These are phyloP conservation scores for Deroplatys truncata DNA, from an alignment of 2,888 invertebrate species.

Conservation along the genomic window DNA sequence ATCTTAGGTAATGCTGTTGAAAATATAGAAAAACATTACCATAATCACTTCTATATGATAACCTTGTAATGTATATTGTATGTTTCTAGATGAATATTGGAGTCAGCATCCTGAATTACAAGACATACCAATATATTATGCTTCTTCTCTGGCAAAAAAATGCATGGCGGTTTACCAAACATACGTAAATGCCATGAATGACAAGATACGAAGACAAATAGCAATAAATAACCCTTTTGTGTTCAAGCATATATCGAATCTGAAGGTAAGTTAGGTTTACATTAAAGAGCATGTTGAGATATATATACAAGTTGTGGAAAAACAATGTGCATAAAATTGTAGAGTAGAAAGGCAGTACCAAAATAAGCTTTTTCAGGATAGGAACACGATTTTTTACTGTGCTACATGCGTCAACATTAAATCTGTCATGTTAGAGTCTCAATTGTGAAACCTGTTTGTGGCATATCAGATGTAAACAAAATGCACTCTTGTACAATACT, in stretches of 20 bases:
- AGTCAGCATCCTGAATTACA: constrained; percentile 94
- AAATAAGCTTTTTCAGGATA: too few relatives aligned
- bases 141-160: constrained; percentile 97
- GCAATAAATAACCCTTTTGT: constrained; percentile 98
- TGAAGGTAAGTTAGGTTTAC: constrained; percentile 57
- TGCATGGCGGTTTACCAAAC: constrained; percentile 99
- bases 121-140: constrained; percentile 98
- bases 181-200: constrained; percentile 99
- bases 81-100: constrained; percentile 89
- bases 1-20: constrained; percentile 60
- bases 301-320: too few relatives aligned
- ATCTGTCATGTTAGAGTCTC: too few relatives aligned
- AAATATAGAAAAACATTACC: not conserved
- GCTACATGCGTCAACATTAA: too few relatives aligned
- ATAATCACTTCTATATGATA: not conserved
- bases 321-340: too few relatives aligned
- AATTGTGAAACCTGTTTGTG: too few relatives aligned
- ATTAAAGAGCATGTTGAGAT: too few relatives aligned
- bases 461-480: too few relatives aligned
- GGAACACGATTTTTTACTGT: too few relatives aligned
- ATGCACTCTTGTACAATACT: too few relatives aligned
- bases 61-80: not conserved
- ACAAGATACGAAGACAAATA: constrained; percentile 91
- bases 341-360: too few relatives aligned
- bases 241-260: constrained; percentile 93